Base-by-base conservation (phyloP, 2,888 invertebrate species). In the Ganaspis brasiliensis region DNA sequence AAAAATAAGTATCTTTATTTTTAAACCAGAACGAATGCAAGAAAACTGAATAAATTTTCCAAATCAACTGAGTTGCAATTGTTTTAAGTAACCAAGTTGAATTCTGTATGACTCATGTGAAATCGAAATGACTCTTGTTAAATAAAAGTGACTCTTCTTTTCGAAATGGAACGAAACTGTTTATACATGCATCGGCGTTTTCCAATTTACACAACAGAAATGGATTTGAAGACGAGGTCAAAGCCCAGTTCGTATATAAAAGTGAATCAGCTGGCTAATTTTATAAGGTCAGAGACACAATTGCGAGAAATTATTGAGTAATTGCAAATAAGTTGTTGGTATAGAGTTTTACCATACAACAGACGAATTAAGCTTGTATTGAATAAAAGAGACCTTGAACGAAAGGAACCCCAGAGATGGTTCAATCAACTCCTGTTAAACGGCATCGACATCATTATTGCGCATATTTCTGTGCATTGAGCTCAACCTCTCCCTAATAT, bases 371-470 rank as follows among this genome's bases (percentile, higher is more conserved):
- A 3, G 67, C 40, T n/a, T n/a, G n/a, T n/a, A n/a, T n/a, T 67
- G 9, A 45, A 67, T 16, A 40, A n/a, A 10, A 45, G 79, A 85
- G 85, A 84, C 85, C 85, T 86, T 86, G 85, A 85, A 85, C 83
- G 84, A 80, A 83, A 84, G 84, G 80, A 79, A 83, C 76, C 81
- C 76, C 83, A 83, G 82, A 82, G 85, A 82, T 85, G 86, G 87
- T 87, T 87, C 86, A 87, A 86, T 87, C 86, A 87, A 87, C 87
- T 86, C 82, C 84, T 87, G 83, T 85, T 86, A 85, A n/a, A 85
- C 82, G 79, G 81, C 79, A 79, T 52, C 49, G 16, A n/a, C 49
- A 49, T 49, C 52, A 19, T 19, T 16, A 52, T 80, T 82, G 84
- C 81, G 83, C 83, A 82, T 80, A 83, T 82, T 78, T 78, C 78